phyloP scores from a whole-genome alignment of 2,797 vertebrate species.

The Monodelphis domestica region DNA sequence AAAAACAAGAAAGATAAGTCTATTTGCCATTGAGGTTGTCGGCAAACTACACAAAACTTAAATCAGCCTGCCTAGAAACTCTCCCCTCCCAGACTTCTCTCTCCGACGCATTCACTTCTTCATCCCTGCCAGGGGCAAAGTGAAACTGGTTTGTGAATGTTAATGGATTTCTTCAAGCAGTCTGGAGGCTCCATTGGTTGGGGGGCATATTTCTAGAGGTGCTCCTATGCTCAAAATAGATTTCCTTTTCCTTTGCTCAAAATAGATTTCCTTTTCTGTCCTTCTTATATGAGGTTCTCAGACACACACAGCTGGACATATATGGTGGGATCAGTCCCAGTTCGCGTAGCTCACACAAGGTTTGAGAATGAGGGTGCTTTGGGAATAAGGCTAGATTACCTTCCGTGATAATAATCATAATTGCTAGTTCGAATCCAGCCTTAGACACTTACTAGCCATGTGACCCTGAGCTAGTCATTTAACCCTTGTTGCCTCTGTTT shows the following conservation, averaged over 20 bases:
- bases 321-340: not conserved
- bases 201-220: slow-evolving; percentile 46
- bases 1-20: slow-evolving; percentile 5
- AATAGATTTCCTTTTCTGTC: not conserved
- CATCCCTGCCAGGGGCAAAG: slow-evolving; percentile 44
- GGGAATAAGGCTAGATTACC: not conserved
- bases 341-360: not conserved
- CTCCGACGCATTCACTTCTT: slow-evolving; percentile 25
- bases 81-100: slow-evolving; percentile 33
- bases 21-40: not conserved
- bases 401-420: not conserved
- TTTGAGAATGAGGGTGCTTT: not conserved
- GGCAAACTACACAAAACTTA: not conserved
- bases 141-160: slow-evolving; percentile 32
- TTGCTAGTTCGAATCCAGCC: not conserved
- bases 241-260: not conserved
- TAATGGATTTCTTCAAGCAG: slow-evolving; percentile 65
- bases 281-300: not conserved
- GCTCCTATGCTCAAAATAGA: slow-evolving; percentile 3
- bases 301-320: not conserved
- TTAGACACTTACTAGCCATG: too few relatives aligned
- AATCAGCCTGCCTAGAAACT: not conserved
- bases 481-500: too few relatives aligned
- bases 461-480: too few relatives aligned
- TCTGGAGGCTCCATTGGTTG: slow-evolving; percentile 45